These are phyloP conservation scores for Phaonia tiefii DNA, from an alignment of 2,888 invertebrate species.

Conservation along the genomic window DNA sequence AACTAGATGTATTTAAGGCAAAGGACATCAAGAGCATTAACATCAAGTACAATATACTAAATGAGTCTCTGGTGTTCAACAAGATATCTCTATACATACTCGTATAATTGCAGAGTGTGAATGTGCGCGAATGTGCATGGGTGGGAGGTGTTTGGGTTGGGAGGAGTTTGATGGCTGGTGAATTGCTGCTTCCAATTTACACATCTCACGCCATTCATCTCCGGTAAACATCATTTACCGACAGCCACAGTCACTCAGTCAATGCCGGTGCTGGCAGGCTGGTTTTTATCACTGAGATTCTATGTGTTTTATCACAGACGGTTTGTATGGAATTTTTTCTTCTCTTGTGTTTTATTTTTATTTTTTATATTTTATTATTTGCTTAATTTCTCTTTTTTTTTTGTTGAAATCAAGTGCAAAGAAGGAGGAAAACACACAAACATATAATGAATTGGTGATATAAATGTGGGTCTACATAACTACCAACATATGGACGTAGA, in stretches of 20 bases:
- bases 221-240: slow-evolving; percentile 22
- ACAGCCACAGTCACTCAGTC: slow-evolving; percentile 28
- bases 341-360: background rate
- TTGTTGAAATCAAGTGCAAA: slow-evolving; percentile 59
- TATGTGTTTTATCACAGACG: slow-evolving; percentile 16
- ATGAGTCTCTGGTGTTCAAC: slow-evolving; percentile 63
- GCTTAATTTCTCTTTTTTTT: slow-evolving; percentile 60
- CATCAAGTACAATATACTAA: slow-evolving; percentile 64
- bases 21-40: slow-evolving; percentile 62
- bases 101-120: slow-evolving; percentile 53
- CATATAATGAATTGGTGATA: slow-evolving; percentile 35
- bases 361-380: slow-evolving; percentile 51
- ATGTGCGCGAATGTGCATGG: background rate
- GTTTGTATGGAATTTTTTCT: slow-evolving; percentile 45
- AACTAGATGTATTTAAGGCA: slow-evolving; percentile 37
- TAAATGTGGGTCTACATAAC: slow-evolving; percentile 32
- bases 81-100: slow-evolving; percentile 55
- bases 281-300: background rate
- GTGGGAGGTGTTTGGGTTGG: too few relatives aligned
- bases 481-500: too few relatives aligned
- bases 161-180: slow-evolving; percentile 9
- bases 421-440: slow-evolving; percentile 22
- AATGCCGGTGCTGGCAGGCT: background rate
- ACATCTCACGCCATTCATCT: slow-evolving; percentile 37
- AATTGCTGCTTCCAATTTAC: slow-evolving; percentile 60